Conservation (phyloP, 92 coral and sea anemone genomes). For the Epizoanthus scotinus region DNA sequence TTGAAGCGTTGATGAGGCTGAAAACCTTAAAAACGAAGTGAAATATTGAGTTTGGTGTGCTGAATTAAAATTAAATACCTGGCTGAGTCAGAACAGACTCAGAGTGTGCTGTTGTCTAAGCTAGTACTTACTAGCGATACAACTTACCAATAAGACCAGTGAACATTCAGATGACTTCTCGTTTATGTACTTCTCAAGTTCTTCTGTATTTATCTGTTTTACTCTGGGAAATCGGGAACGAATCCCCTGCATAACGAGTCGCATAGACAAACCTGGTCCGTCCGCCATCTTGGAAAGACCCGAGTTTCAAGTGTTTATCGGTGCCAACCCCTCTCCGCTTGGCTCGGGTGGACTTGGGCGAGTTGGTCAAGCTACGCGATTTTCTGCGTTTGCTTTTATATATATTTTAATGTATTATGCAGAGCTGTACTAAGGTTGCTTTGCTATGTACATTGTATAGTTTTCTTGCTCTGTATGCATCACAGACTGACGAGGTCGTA, state of each 20-base stretch:
- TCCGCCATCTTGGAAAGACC: conserved; percentile 56
- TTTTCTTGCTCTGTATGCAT: conserved; percentile 14
- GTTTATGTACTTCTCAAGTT: conserved; percentile 58
- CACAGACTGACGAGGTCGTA: conserved; percentile 23
- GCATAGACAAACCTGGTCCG: conserved; percentile 46
- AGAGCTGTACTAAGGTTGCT: conserved; percentile 34
- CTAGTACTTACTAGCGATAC: no score
- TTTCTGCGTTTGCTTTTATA: neutral
- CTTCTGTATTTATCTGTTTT: conserved; percentile 71
- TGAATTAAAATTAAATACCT: no score
- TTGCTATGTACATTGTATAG: conserved; percentile 34
- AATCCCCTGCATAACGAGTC: conserved; percentile 62
- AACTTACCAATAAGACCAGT: conserved; percentile 63
- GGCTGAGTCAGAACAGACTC: no score
- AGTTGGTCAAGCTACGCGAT: neutral
- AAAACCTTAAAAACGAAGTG: no score
- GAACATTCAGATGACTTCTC: conserved; percentile 26
- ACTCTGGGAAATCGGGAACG: conserved; percentile 73
- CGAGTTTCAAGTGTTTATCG: conserved; percentile 3
- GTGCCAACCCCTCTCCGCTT: conserved; percentile 15
- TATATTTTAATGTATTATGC: conserved; percentile 23
- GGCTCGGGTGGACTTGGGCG: conserved; percentile 19
- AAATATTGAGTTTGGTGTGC: no score
- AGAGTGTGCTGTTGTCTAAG: no score
- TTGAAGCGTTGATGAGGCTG: no score